Conservation (phyloP, 2,888 invertebrate genomes). For the Vandiemenella viatica region DNA sequence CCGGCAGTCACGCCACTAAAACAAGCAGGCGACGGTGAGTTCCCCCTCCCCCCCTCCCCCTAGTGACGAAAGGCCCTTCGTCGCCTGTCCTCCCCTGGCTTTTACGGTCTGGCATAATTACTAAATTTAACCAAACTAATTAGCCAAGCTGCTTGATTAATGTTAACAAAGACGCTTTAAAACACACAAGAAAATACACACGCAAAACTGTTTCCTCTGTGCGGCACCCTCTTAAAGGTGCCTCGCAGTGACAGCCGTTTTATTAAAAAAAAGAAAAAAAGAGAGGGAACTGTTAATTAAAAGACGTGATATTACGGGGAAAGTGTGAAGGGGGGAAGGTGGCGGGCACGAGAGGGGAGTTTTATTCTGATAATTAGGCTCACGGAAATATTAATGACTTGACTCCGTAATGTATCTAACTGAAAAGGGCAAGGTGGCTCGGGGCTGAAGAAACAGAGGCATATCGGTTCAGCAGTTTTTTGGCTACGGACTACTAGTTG, state of each 20-base stretch:
- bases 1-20: too few species aligned
- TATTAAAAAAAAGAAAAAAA: not conserved
- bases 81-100: not conserved
- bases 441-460: too few species aligned
- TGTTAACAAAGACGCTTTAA: slow-evolving; percentile 11
- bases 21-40: too few species aligned
- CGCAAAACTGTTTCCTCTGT: not conserved
- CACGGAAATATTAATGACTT: not conserved
- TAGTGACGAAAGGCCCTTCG: too few species aligned
- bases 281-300: slow-evolving; percentile 4
- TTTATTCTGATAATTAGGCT: not conserved
- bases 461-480: too few species aligned
- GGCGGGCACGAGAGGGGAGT: not conserved
- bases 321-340: not conserved
- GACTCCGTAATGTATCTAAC: not conserved
- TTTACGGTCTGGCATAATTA: slow-evolving; percentile 12
- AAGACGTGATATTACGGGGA: slow-evolving; percentile 1
- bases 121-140: slow-evolving; percentile 16
- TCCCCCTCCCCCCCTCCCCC: too few species aligned
- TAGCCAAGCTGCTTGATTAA: slow-evolving; percentile 14
- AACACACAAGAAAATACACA: slow-evolving; percentile 4
- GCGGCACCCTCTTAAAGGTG: slow-evolving; percentile 1
- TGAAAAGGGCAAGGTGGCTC: not conserved
- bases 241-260: not conserved
- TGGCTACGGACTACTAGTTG: too few species aligned